A percentile compares a stretch with the other conserved stretches of the same genome.
These are phyloP conservation scores for Lates japonicus DNA, from an alignment of 2,797 vertebrate species.

Conservation along the genomic window DNA sequence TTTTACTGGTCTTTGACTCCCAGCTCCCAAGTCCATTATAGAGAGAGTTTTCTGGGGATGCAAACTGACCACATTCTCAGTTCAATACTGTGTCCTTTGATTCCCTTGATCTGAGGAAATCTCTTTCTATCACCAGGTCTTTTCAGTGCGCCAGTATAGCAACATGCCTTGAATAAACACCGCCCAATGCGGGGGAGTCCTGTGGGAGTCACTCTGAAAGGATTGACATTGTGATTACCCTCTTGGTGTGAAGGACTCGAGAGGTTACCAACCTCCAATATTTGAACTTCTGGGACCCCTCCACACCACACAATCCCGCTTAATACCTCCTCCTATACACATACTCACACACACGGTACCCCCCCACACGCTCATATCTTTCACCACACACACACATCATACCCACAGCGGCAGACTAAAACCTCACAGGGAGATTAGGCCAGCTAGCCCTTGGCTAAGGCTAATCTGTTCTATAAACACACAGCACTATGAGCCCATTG, in stretches of 20 bases:
- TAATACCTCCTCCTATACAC: slow-evolving; percentile 75
- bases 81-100: slow-evolving; percentile 58
- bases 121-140: slow-evolving; percentile 67
- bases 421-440: slow-evolving; percentile 79
- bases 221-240: slow-evolving; percentile 85
- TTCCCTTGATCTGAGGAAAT: slow-evolving; percentile 73
- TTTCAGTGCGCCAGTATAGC: slow-evolving; percentile 68
- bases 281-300: slow-evolving; percentile 84
- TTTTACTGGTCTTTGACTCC: slow-evolving; percentile 10
- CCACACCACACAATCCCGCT: slow-evolving; percentile 62
- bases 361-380: slow-evolving; percentile 60
- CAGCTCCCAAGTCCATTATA: not conserved
- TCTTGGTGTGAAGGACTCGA: slow-evolving; percentile 81
- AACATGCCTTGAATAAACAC: slow-evolving; percentile 81
- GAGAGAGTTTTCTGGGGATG: slow-evolving; percentile 40
- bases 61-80: slow-evolving; percentile 53
- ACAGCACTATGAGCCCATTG: slow-evolving; percentile 70
- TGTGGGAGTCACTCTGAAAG: slow-evolving; percentile 81
- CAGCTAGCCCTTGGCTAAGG: slow-evolving; percentile 73
- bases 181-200: slow-evolving; percentile 65
- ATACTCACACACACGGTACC: slow-evolving; percentile 60
- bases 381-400: slow-evolving; percentile 64
- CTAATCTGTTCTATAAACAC: slow-evolving; percentile 88
- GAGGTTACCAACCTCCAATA: slow-evolving; percentile 85
- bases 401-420: slow-evolving; percentile 58